Percentiles rank a stretch among this genome's conserved stretches.
phyloP scores from a whole-genome alignment of 2,888 invertebrate genomes.

The Gasteruption jaculator region DNA sequence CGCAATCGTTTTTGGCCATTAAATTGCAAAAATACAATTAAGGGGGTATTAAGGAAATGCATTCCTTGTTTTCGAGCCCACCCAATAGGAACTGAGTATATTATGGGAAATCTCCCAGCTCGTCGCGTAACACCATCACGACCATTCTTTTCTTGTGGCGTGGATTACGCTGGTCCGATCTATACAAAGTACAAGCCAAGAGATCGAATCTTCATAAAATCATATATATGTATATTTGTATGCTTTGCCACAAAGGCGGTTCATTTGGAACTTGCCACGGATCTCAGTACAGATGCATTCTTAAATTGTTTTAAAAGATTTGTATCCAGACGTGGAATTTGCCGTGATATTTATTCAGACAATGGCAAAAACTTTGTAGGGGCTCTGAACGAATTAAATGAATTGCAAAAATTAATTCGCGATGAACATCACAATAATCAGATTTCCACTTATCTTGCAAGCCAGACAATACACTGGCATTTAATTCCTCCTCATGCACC shows the following conservation, averaged over 20 bases:
- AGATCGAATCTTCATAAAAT: no score
- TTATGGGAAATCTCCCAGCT: slow-evolving; percentile 1
- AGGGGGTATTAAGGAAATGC: slow-evolving; percentile 6
- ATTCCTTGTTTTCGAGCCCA: background rate
- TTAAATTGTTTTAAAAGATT: slow-evolving; percentile 7
- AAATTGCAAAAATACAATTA: background rate
- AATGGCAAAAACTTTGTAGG: slow-evolving; percentile 8
- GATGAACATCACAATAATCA: background rate
- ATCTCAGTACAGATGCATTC: slow-evolving; percentile 4
- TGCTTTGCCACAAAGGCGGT: slow-evolving; percentile 4
- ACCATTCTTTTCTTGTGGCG: background rate
- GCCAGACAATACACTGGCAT: slow-evolving; percentile 18
- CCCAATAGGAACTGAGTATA: background rate
- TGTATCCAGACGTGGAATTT: slow-evolving; percentile 2
- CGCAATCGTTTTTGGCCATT: slow-evolving; percentile 1
- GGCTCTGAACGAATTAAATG: slow-evolving; percentile 2
- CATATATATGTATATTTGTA: no score
- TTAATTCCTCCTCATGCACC: slow-evolving; percentile 29
- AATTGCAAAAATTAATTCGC: background rate
- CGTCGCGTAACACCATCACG: background rate
- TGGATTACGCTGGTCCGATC: background rate
- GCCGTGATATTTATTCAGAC: slow-evolving; percentile 5
- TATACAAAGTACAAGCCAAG: no score
- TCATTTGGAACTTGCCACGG: slow-evolving; percentile 1
- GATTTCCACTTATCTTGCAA: slow-evolving; percentile 2